phyloP scores from a whole-genome alignment of 2,113 vertebrate species.

The Prunella fulvescens region DNA sequence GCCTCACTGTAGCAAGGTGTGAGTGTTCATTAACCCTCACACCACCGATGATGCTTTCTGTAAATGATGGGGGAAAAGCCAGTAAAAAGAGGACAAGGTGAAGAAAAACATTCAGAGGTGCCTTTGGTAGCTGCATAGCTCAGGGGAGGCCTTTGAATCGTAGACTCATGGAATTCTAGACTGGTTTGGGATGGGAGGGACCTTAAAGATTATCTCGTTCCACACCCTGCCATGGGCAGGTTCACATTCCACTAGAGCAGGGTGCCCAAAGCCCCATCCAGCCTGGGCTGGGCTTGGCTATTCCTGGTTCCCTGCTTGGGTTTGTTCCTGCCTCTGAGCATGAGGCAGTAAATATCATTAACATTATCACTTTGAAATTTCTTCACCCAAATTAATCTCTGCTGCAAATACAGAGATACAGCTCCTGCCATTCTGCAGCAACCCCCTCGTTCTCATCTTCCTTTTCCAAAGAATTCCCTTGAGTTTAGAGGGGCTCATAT shows the following conservation, averaged over 20 bases:
- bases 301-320: not conserved
- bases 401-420: not conserved
- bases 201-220: fast-evolving
- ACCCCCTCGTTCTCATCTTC: fast-evolving
- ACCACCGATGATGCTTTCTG: not conserved
- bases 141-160: not conserved
- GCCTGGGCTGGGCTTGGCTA: not conserved
- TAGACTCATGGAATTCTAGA: not conserved
- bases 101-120: not conserved
- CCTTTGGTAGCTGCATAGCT: not conserved
- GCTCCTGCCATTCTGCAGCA: not conserved
- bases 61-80: not conserved
- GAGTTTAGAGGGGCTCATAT: not conserved
- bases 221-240: not conserved
- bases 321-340: not conserved
- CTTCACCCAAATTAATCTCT: not conserved
- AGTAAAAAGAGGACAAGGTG: not conserved
- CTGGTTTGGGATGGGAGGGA: not conserved
- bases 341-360: not conserved
- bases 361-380: not conserved
- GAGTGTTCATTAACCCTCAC: not conserved
- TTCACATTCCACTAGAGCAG: not conserved
- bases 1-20: not conserved
- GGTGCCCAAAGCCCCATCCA: not conserved
- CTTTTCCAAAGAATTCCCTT: not conserved